These are phyloP conservation scores for Heliconius sara DNA, from an alignment of 2,888 invertebrate genomes.

Conservation along the genomic window DNA sequence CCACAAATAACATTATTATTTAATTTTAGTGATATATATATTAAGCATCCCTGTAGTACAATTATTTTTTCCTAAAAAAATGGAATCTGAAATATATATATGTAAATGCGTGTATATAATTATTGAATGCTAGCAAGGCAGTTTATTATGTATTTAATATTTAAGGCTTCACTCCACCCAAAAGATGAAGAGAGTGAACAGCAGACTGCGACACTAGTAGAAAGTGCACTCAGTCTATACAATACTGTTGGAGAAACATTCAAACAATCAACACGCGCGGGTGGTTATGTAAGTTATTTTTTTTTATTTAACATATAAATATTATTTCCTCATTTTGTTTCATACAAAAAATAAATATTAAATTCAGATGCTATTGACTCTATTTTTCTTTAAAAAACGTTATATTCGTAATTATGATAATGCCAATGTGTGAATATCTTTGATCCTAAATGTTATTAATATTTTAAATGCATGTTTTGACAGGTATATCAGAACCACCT, in stretches of 20 bases:
- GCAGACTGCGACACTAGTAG: constrained; percentile 92
- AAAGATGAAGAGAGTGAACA: constrained; percentile 92
- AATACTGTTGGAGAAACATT: constrained; percentile 91
- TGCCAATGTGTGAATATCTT: not conserved
- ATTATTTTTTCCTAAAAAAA: no score
- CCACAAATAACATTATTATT: no score
- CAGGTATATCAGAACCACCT: constrained; percentile 95
- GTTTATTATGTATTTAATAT: not conserved
- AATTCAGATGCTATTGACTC: no score
- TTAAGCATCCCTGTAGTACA: no score
- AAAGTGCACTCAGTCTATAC: constrained; percentile 94
- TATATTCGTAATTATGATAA: not conserved
- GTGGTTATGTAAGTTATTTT: constrained; percentile 88
- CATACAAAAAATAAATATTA: not conserved
- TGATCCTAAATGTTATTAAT: no score
- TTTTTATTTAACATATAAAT: not conserved
- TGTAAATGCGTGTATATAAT: not conserved
- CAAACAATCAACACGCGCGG: constrained; percentile 92
- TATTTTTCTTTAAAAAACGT: not conserved
- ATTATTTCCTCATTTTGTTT: no score
- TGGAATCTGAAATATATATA: not conserved
- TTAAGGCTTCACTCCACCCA: constrained; percentile 76
- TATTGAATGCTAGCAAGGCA: not conserved
- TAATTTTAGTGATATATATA: no score
- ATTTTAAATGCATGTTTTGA: not conserved